Evolutionary conservation across 2,888 invertebrate genomes (phyloP).

Genomic region (Hypomecis punctinalis): DNA sequence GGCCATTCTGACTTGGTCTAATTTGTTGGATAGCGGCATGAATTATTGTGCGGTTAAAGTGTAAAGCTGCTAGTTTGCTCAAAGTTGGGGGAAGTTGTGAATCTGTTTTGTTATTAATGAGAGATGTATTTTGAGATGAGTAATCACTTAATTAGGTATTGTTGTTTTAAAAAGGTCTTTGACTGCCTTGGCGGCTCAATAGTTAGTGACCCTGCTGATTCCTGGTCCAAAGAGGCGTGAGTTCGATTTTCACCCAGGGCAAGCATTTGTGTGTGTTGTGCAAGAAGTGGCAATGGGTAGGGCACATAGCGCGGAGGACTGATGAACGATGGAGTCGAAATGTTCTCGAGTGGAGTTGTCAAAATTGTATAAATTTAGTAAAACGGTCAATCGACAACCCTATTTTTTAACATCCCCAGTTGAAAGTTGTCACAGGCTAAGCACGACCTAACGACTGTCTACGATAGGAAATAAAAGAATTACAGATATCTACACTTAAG

Average conservation of each 20-base stretch:
- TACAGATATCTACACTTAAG: background rate
- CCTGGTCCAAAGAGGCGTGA: too few species aligned
- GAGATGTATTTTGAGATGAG: background rate
- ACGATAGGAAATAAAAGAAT: conserved; percentile 53
- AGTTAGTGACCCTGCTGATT: too few species aligned
- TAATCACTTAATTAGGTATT: too few species aligned
- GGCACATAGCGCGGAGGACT: too few species aligned
- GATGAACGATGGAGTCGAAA: too few species aligned
- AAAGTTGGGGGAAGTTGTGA: conserved; percentile 7
- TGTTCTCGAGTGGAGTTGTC: too few species aligned
- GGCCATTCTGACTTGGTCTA: conserved; percentile 26
- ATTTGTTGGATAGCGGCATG: conserved; percentile 25
- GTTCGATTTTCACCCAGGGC: too few species aligned
- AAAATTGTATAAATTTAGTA: too few species aligned
- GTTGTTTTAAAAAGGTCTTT: too few species aligned
- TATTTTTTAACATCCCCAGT: conserved; percentile 58
- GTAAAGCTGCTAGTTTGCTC: conserved; percentile 11
- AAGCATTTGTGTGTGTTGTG: too few species aligned
- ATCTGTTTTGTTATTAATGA: background rate
- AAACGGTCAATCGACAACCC: conserved; percentile 56
- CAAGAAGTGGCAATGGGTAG: too few species aligned
- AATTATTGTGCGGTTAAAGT: conserved; percentile 15
- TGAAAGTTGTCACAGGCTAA: conserved; percentile 61
- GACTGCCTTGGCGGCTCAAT: too few species aligned
- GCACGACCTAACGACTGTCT: conserved; percentile 55